Base-by-base conservation (phyloP, 2,797 vertebrate species). In the Anomalospiza imberbis region DNA sequence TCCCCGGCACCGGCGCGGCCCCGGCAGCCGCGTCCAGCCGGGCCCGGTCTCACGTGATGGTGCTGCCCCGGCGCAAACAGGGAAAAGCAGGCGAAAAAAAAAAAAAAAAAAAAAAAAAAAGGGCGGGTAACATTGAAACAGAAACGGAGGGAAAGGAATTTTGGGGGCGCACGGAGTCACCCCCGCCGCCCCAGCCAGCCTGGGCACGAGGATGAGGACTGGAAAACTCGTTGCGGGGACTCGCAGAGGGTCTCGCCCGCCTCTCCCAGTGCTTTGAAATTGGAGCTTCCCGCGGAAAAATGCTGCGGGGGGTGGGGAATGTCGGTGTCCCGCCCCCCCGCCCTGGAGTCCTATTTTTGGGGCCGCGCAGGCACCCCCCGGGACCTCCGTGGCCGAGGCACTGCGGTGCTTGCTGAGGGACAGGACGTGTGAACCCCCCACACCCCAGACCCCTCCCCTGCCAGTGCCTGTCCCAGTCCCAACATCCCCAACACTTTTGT, bases 401-500 rank as follows among this genome's bases (percentile, higher is more conserved):
- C 61, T 15, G 4, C 2, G 3, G 63, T 20, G 25, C 26, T 40
- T 28, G 14, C 15, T 7, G n/a, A 18, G 26, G 34, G 3, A 24
- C 8, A 29, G 47, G 15, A 29, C 12, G 2, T 19, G 29, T 7
- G 38, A 40, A 31, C 5, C 3, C 18, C 38, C 14, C 31, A 14
- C 1, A 26, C 11, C 10, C 40, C 21, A 4, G 24, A 20, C 2
- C 31, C 21, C 11, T 26, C 53, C 32, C 19, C 2, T 34, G 32
- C 6, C 48, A 8, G 3, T 5, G 25, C 26, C 66, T 63, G 31
- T 53, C 28, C 24, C 58, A 12, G 11, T 17, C 22, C 34, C 8
- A 0, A 6, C 4, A 18, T 4, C 9, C 11, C 38, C 32, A 7
- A 3, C 10, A 40, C 19, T 15, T 28, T 24, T 1, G 0, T 25